These are phyloP conservation scores for Varecia variegata DNA, from an alignment of 2,797 vertebrate genomes.

Conservation along the genomic window DNA sequence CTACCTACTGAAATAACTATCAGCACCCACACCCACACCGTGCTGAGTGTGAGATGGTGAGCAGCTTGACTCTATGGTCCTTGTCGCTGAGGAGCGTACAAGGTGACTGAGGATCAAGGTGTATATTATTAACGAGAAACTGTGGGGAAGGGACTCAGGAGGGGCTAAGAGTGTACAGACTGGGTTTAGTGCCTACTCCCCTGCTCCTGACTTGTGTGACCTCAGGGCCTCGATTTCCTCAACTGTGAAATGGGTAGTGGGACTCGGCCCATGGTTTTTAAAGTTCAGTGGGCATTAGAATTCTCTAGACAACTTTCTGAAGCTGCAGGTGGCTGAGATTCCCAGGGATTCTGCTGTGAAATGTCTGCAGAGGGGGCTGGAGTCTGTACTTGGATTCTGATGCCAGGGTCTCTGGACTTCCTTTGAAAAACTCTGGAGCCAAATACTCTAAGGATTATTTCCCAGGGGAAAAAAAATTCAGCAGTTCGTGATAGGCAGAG, in stretches of 20 bases:
- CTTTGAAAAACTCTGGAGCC: background rate
- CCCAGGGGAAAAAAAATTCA: background rate
- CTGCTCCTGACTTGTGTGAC: background rate
- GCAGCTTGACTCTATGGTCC: background rate
- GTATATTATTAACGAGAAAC: background rate
- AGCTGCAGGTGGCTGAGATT: background rate
- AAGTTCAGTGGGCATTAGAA: background rate
- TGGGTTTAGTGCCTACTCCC: background rate
- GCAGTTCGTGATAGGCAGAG: background rate
- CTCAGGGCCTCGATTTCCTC: background rate
- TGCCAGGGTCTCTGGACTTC: background rate
- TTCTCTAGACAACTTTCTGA: background rate
- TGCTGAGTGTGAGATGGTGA: background rate
- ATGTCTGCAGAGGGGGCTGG: background rate
- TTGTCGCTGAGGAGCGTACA: background rate
- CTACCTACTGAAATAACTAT: background rate
- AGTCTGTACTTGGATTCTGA: background rate
- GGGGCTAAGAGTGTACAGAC: background rate
- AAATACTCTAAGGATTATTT: background rate
- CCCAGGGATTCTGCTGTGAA: background rate
- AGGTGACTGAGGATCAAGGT: background rate
- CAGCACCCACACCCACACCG: fast-evolving
- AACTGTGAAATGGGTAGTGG: background rate
- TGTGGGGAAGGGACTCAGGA: background rate
- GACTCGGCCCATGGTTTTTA: background rate